phyloP scores from a whole-genome alignment of 2,113 vertebrate genomes.

The Trematocara zebra region DNA sequence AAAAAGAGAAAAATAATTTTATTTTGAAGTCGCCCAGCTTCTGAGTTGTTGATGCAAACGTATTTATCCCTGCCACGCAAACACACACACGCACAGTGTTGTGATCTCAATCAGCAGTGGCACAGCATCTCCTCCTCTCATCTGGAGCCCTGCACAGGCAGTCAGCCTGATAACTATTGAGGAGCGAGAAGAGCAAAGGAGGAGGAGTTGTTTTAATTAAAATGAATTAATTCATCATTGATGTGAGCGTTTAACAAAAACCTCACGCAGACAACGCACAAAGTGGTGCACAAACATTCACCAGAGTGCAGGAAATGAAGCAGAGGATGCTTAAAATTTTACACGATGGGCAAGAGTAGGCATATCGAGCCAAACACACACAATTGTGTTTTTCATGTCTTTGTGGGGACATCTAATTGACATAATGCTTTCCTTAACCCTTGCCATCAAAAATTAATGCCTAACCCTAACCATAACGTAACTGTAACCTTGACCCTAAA shows the following conservation, averaged over 20 bases:
- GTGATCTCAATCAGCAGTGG: neutral
- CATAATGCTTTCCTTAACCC: accelerated
- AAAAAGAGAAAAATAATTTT: neutral
- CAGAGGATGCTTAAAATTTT: neutral
- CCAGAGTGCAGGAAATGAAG: neutral
- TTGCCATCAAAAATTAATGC: accelerated
- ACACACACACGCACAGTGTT: neutral
- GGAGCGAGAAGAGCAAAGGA: neutral
- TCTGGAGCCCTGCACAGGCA: neutral
- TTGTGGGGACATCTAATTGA: neutral
- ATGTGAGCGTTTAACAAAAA: neutral
- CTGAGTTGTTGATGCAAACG: neutral
- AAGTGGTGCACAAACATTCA: neutral
- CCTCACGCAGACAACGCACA: neutral
- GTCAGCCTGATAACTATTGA: neutral
- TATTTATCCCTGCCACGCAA: neutral
- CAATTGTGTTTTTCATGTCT: neutral
- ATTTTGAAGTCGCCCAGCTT: accelerated
- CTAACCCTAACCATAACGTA: neutral
- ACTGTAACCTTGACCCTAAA: neutral
- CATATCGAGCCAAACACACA: neutral
- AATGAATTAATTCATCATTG: neutral
- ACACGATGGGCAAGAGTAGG: neutral
- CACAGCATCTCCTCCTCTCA: neutral
- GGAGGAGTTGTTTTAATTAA: neutral